phyloP scores from a whole-genome alignment of 2,888 invertebrate genomes.

The Sarcophaga variegata region DNA sequence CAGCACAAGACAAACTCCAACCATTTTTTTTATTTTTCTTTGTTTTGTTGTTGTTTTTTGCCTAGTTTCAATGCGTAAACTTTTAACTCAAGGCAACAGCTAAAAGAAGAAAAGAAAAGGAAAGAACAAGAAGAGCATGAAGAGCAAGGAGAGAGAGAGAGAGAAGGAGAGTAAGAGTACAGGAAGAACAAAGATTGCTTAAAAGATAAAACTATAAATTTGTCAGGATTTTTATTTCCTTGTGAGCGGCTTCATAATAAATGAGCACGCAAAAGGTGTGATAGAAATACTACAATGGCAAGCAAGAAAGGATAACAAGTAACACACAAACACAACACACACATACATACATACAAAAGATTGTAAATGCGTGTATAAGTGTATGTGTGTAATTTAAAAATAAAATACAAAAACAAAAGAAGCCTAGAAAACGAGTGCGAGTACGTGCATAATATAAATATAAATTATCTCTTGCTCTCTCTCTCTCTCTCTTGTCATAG shows the following conservation, averaged over 20 bases:
- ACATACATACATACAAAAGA: background rate
- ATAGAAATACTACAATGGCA: background rate
- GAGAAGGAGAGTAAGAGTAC: too few relatives aligned
- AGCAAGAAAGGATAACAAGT: background rate
- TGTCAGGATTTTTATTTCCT: conserved; percentile 56
- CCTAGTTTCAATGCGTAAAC: conserved; percentile 18
- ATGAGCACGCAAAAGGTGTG: conserved; percentile 33
- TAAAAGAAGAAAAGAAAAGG: background rate
- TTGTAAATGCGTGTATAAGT: background rate
- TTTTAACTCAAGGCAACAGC: background rate
- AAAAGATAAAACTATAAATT: conserved; percentile 65
- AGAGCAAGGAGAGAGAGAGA: too few relatives aligned
- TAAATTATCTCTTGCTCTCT: conserved; percentile 29
- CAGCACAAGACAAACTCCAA: too few relatives aligned
- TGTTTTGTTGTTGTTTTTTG: background rate
- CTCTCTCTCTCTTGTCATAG: background rate
- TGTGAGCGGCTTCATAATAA: conserved; percentile 37
- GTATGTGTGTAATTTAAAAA: background rate
- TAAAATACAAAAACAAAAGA: conserved; percentile 2
- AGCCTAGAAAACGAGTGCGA: conserved; percentile 32
- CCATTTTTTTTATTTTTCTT: background rate
- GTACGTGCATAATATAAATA: conserved; percentile 61
- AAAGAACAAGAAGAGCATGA: too few relatives aligned
- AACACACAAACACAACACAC: background rate
- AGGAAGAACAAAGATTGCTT: conserved; percentile 48